Conservation (phyloP, 2,113 vertebrate species). For the Trematocara nigrifrons region DNA sequence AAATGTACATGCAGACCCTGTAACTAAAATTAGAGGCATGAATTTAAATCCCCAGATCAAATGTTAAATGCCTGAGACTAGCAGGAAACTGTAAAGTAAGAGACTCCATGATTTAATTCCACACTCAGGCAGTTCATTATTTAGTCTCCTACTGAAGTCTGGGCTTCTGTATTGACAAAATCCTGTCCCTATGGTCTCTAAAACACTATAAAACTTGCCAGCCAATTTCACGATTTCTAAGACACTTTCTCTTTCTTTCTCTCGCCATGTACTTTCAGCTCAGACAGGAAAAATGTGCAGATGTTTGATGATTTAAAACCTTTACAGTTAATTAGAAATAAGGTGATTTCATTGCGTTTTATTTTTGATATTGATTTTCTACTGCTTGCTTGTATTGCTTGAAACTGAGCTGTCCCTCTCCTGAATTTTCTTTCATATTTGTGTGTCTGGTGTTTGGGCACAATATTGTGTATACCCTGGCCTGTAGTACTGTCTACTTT, state of each 20-base stretch:
- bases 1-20: neutral
- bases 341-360: neutral
- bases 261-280: neutral
- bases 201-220: slow-evolving; percentile 2
- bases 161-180: slow-evolving; percentile 43
- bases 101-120: slow-evolving; percentile 7
- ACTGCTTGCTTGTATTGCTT: neutral
- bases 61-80: neutral
- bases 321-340: neutral
- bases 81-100: neutral
- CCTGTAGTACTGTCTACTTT: neutral
- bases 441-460: neutral
- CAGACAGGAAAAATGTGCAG: neutral
- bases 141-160: slow-evolving; percentile 31
- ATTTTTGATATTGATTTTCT: neutral
- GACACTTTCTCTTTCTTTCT: neutral
- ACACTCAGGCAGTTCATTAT: slow-evolving; percentile 38
- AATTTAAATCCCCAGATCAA: neutral
- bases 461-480: neutral
- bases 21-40: neutral
- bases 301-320: neutral
- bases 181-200: slow-evolving; percentile 15
- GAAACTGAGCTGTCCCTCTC: neutral
- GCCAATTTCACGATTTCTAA: slow-evolving; percentile 7
- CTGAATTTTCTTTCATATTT: neutral